Evolutionary conservation across 2,797 vertebrate species (phyloP), one percentile per base, ranked within the genome.

Genomic region (Echiichthys vipera): DNA sequence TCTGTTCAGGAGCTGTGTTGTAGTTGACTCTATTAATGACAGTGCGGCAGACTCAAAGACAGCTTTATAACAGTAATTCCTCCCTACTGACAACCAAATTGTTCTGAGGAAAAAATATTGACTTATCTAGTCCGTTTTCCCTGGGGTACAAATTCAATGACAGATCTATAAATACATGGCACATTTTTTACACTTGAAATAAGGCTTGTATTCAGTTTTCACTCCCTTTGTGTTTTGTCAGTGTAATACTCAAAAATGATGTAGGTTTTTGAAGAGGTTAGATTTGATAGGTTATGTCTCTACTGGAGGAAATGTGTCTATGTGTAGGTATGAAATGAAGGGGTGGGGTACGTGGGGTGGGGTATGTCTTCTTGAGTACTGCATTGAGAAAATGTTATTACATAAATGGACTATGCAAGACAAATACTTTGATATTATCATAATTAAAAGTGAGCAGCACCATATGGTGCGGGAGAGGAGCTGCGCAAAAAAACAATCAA

Each of bases 401-500:
- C 84, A 93, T 88, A 95, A 94, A 95, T 94, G 94, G 92, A 94
- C 88, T 89, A 87, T 75, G 88, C 85, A 89, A 93, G 92, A 95
- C 93, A 94, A 94, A 95, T 92, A 92, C 93, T 91, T 77, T 81
- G 86, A 93, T 95, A 92, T 94, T 94, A 94, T 91, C 89, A 91
- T 95, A 94, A 95, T 95, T 94, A 95, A 95, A 95, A 93, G 82
- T 91, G 91, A 93, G 90, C 91, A 57, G 84, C 82, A 72, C 89
- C 94, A 95, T 95, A 94, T 94, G 93, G 94, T 73, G 85, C 88
- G 87, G 88, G 90, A 91, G 88, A 93, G 80, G 81, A 93, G 85
- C 85, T 20, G 87, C 83, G 71, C 86, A 87, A 88, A 87, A 88
- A 94, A 93, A 95, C 93, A 95, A 95, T 95, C 92, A 93, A 74